These are phyloP conservation scores for Tokudaia muenninki DNA, from an alignment of 2,797 vertebrate species.

Conservation along the genomic window DNA sequence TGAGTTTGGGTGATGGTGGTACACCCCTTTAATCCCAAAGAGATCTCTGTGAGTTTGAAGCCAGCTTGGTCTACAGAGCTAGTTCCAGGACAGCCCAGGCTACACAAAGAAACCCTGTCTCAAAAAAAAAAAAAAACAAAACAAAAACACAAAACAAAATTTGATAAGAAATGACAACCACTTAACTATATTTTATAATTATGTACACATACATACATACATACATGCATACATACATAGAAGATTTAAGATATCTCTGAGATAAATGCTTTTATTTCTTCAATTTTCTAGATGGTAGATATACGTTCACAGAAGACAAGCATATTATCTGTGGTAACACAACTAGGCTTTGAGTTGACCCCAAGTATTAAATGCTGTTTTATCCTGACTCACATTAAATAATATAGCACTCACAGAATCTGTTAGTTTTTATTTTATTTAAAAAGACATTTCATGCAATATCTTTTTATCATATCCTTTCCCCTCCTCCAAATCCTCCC, in stretches of 20 bases:
- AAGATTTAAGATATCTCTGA: slow-evolving; percentile 25
- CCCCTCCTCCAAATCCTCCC: neutral
- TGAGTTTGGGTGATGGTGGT: no score
- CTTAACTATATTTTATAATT: neutral
- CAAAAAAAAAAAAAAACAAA: no score
- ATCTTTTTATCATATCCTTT: neutral
- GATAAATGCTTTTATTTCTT: slow-evolving; percentile 24
- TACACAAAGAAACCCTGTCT: no score
- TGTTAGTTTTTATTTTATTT: slow-evolving; percentile 19
- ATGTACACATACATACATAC: neutral
- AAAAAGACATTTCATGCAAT: neutral
- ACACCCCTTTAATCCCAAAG: no score
- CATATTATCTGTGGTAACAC: neutral
- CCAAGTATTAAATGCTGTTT: neutral
- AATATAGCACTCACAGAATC: slow-evolving; percentile 38
- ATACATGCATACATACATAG: neutral
- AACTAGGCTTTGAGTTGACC: slow-evolving; percentile 28
- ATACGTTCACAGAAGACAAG: slow-evolving; percentile 9
- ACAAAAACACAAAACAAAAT: neutral
- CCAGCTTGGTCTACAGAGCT: no score
- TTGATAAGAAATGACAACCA: slow-evolving; percentile 27
- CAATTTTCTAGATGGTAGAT: slow-evolving; percentile 46
- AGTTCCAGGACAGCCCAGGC: no score
- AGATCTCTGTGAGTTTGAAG: no score
- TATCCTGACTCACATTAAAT: neutral